Conservation (phyloP, 2,888 invertebrate species). For the Leptarthrus brevirostris region DNA sequence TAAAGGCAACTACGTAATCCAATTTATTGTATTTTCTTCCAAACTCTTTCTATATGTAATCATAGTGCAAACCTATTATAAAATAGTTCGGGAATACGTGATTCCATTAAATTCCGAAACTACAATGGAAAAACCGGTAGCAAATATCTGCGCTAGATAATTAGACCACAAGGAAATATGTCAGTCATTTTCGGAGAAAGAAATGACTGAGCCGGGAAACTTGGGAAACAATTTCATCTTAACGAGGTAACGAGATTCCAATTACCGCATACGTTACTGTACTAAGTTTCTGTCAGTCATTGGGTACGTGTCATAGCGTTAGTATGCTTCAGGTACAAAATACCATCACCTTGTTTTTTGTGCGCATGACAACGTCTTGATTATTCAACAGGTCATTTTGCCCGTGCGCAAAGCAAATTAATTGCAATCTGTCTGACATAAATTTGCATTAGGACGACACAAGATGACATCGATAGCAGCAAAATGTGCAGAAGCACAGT, state of each 20-base stretch:
- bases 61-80: too few relatives aligned
- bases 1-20: too few relatives aligned
- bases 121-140: not conserved
- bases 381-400: slow-evolving; percentile 37
- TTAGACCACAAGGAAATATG: slow-evolving; percentile 5
- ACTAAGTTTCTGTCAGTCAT: slow-evolving; percentile 23
- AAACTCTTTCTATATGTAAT: too few relatives aligned
- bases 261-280: slow-evolving; percentile 9
- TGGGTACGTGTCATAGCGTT: not conserved
- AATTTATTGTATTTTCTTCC: too few relatives aligned
- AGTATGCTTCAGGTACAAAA: not conserved
- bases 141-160: not conserved
- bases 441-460: slow-evolving; percentile 47
- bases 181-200: slow-evolving; percentile 17
- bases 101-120: slow-evolving; percentile 18
- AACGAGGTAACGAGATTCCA: slow-evolving; percentile 37
- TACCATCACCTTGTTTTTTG: slow-evolving; percentile 25
- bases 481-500: slow-evolving; percentile 46
- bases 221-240: slow-evolving; percentile 16
- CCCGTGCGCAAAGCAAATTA: slow-evolving; percentile 31
- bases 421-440: slow-evolving; percentile 37
- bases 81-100: not conserved
- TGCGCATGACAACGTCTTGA: slow-evolving; percentile 22
- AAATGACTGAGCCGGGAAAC: slow-evolving; percentile 8
- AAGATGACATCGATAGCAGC: slow-evolving; percentile 41